Base-by-base conservation (phyloP, 2,888 invertebrate species). In the Steinernema scapterisci region DNA sequence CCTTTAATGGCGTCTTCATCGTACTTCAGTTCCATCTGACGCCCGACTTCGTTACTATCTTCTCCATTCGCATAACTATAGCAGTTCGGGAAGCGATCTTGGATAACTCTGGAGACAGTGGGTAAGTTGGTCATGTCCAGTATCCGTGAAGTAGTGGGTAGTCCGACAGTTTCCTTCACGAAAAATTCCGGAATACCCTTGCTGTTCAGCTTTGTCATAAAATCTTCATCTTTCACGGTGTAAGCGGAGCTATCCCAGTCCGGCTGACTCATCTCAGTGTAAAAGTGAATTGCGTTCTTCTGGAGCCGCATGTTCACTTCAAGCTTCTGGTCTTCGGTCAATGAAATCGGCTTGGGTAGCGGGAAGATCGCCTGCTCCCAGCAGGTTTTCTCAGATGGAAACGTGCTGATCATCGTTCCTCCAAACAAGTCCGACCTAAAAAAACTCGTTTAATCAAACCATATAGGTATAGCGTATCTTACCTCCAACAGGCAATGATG, bases 351-450 rank as follows among this genome's bases (percentile, higher is more conserved):
- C 16, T 63, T 63, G 27, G 63, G 31, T 27, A 77, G 73, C 23
- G 77, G 77, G 9, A 76, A 77, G 5, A 77, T 46, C 9, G 76
- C 75, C 70, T 77, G 77, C 23, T 77, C 75, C 77, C 77, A 77
- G 46, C 75, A 77, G n/a, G 46, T 45, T 0, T 51, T 43, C 1
- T 76, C 54, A 11, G 73, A 52, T 3, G 77, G 77, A 0, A 73
- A 43, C 25, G 73, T 77, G 54, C 73, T 73, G 23, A 77, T 45
- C 54, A 73, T 76, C n/a, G 76, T 73, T 6, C 70, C 56, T n/a
- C 56, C 76, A 31, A 70, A 77, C n/a, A 77, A 54, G 16, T 77
- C 43, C 16, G 76, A 19, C 25, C 77, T 19, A 45, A 77, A 73
- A 21, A n/a, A n/a, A 25, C 25, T 11, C 9, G 51, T 54, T 54